Percentiles rank a stretch among this genome's conserved stretches.
Conservation (phyloP, 1,140 invertebrate species). For the Eciton burchellii region DNA sequence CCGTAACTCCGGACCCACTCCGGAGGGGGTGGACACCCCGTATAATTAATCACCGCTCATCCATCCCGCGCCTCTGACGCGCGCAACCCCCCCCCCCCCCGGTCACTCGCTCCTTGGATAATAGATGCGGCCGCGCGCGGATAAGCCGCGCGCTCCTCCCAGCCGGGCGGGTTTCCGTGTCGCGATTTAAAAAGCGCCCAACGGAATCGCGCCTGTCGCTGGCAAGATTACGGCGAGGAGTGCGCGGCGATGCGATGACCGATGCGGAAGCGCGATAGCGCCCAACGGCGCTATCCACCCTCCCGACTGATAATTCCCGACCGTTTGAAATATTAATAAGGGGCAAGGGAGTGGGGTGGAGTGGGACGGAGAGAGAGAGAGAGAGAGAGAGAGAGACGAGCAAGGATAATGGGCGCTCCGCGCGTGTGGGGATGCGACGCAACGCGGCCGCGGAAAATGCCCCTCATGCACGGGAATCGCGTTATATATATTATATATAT, state of each 20-base stretch:
- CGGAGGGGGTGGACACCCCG: slow-evolving; percentile 71
- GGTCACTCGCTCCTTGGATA: slow-evolving; percentile 78
- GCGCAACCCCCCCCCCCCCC: too few relatives aligned
- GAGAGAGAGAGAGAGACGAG: too few relatives aligned
- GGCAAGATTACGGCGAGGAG: slow-evolving; percentile 31
- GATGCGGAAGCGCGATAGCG: slow-evolving; percentile 13
- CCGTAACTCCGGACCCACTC: slow-evolving; percentile 42
- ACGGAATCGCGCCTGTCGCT: slow-evolving; percentile 21
- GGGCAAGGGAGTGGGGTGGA: background rate
- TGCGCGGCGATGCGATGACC: slow-evolving; percentile 44
- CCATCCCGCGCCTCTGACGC: slow-evolving; percentile 77
- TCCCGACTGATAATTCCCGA: background rate
- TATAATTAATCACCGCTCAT: slow-evolving; percentile 84
- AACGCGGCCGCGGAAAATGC: too few relatives aligned
- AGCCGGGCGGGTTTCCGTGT: slow-evolving; percentile 24
- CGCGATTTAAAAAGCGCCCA: slow-evolving; percentile 41
- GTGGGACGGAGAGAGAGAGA: too few relatives aligned
- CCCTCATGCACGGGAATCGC: too few relatives aligned
- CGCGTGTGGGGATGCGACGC: too few relatives aligned
- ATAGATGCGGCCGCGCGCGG: slow-evolving; percentile 72
- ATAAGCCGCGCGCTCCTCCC: slow-evolving; percentile 22
- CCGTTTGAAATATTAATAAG: background rate
- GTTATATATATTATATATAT: too few relatives aligned
- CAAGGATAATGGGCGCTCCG: too few relatives aligned
- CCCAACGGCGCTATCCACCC: background rate